Base-by-base conservation (phyloP, 2,888 invertebrate genomes). In the Aphidius colemani region DNA sequence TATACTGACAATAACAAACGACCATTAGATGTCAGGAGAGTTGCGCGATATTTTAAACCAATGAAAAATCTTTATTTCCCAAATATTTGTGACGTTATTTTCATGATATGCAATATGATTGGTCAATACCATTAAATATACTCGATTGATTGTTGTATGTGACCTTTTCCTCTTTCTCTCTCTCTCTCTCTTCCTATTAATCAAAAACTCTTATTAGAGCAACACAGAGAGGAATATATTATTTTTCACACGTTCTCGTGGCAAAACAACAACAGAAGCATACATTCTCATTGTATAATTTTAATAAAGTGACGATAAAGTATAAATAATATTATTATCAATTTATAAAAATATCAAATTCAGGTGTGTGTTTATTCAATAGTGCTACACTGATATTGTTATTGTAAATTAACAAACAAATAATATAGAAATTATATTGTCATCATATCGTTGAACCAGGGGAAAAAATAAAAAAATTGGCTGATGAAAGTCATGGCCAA, bases 221-320 rank as follows among this genome's bases (percentile, higher is more conserved):
- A 30, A 30, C 30, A 30, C 30, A 30, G 30, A 30, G 3, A 30
- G 56, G 65, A 65, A 57, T 55, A 72, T 74, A 72, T 73, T 73
- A 71, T 74, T 72, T 72, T 67, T 70, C 71, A 69, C 56, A 66
- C 69, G 71, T 74, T 72, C 75, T 74, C 76, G 72, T 75, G 73
- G 74, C 75, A 75, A 77, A 75, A 78, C 73, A 77, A 78, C 74
- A 78, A 78, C 74, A 75, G 76, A 75, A 70, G 58, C 61, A 55
- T 43, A 43, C 18, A 46, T 65, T 59, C 48, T 61, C 61, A 59
- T 39, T 45, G 57, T 39, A 46, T 46, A 7, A 43, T 7, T 8
- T 43, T 46, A 44, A n/a, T n/a, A n/a, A n/a, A n/a, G 30, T 9
- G 13, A 46, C 10, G n/a, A 46, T 39, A 46, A 43, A 43, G 53